These are phyloP conservation scores for Sarcophaga rosellei DNA, from an alignment of 2,888 invertebrate species.

Conservation along the genomic window DNA sequence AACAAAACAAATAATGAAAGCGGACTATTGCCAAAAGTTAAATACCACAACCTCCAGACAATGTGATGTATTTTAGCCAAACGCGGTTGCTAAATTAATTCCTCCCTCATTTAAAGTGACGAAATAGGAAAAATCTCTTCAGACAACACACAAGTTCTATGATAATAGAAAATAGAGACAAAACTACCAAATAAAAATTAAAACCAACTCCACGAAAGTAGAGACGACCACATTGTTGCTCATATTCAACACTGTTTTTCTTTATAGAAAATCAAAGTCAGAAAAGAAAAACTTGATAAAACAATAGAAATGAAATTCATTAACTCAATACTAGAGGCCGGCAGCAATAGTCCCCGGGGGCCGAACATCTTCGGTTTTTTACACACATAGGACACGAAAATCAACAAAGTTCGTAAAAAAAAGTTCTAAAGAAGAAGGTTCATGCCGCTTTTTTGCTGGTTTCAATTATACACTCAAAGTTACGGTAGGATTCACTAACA, in stretches of 20 bases:
- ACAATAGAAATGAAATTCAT: slow-evolving; percentile 3
- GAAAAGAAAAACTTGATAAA: slow-evolving; percentile 2
- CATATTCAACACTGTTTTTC: not conserved
- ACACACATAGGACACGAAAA: no score
- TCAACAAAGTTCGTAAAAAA: no score
- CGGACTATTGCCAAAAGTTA: slow-evolving; percentile 20
- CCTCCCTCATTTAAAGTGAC: not conserved
- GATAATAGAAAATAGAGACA: not conserved
- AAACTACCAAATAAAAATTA: not conserved
- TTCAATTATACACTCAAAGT: no score
- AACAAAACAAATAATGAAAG: slow-evolving; percentile 21
- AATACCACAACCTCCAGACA: slow-evolving; percentile 3
- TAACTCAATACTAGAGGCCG: not conserved
- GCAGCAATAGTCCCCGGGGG: no score
- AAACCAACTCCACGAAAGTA: not conserved
- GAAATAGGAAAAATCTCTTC: no score
- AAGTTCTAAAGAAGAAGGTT: no score
- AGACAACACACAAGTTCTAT: not conserved
- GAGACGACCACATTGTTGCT: not conserved
- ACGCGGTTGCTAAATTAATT: slow-evolving; percentile 20
- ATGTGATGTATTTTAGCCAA: not conserved
- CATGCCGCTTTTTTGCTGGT: no score
- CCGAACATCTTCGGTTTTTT: no score
- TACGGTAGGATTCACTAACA: no score
- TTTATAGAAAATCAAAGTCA: slow-evolving; percentile 32